These are phyloP conservation scores for Chrysolina oricalcia DNA, from an alignment of 2,888 invertebrate genomes.

Conservation along the genomic window DNA sequence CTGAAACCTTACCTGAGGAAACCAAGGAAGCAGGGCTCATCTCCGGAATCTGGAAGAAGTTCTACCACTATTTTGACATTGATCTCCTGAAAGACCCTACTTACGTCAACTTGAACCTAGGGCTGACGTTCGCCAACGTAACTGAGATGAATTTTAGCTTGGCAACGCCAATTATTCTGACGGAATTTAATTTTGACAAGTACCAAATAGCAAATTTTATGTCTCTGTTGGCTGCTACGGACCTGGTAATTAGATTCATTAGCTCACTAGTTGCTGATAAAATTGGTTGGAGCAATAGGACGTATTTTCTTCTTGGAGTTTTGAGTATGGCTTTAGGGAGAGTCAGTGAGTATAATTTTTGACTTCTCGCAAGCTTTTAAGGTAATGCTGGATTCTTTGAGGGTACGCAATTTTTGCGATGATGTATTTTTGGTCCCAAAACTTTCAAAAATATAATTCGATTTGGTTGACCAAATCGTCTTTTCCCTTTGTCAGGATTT, in stretches of 20 bases:
- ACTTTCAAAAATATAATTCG: too few relatives aligned
- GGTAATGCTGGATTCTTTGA: too few relatives aligned
- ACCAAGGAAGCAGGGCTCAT: slow-evolving; percentile 62
- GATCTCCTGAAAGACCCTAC: slow-evolving; percentile 80
- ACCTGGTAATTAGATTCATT: slow-evolving; percentile 78
- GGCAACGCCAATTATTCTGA: slow-evolving; percentile 82
- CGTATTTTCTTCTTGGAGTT: slow-evolving; percentile 82
- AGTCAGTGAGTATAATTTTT: slow-evolving; percentile 72
- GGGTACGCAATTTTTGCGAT: too few relatives aligned
- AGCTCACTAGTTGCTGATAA: slow-evolving; percentile 81
- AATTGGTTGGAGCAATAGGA: slow-evolving; percentile 81
- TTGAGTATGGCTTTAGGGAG: slow-evolving; percentile 80
- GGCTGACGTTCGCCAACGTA: slow-evolving; percentile 81
- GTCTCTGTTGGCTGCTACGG: slow-evolving; percentile 80
- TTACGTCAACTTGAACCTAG: slow-evolving; percentile 81
- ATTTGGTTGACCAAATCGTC: too few relatives aligned
- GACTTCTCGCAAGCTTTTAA: neutral
- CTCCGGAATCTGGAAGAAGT: slow-evolving; percentile 72
- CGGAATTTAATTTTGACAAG: slow-evolving; percentile 78
- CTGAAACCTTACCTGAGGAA: slow-evolving; percentile 31
- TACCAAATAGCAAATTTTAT: slow-evolving; percentile 79
- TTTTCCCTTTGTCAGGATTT: too few relatives aligned
- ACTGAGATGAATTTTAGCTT: slow-evolving; percentile 84
- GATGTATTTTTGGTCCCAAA: too few relatives aligned
- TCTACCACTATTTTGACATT: slow-evolving; percentile 81